These are phyloP conservation scores for Trematocara marginatum DNA, from an alignment of 2,113 vertebrate species.

Conservation along the genomic window DNA sequence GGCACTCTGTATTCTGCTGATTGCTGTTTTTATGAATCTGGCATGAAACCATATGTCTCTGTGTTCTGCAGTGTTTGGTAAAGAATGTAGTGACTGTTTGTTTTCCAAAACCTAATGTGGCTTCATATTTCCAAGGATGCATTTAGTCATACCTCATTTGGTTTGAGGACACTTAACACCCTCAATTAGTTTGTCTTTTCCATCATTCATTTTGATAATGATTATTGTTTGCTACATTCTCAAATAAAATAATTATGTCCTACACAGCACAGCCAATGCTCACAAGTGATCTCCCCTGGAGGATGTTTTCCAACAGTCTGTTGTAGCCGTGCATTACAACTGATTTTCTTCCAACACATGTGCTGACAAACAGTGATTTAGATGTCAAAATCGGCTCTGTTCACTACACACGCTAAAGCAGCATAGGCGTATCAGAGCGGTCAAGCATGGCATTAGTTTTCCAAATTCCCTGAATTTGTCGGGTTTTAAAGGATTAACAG, in stretches of 20 bases:
- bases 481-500: conserved; percentile 67
- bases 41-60: conserved; percentile 19
- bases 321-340: not conserved
- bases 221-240: conserved; percentile 37
- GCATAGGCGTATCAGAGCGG: conserved; percentile 29
- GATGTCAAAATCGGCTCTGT: conserved; percentile 24
- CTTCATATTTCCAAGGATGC: conserved; percentile 53
- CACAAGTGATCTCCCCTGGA: not conserved
- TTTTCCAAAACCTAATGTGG: conserved; percentile 22
- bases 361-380: conserved; percentile 27
- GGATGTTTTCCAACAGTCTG: not conserved
- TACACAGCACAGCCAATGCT: not conserved
- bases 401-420: conserved; percentile 1
- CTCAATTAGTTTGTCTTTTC: conserved; percentile 59
- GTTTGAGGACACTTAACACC: conserved; percentile 54
- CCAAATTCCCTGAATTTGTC: conserved; percentile 61
- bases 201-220: conserved; percentile 57
- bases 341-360: not conserved
- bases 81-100: conserved; percentile 18
- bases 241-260: conserved; percentile 43
- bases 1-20: conserved; percentile 29
- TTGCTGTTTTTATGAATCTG: conserved; percentile 53
- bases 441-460: conserved; percentile 56
- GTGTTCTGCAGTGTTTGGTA: not conserved
- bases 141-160: conserved; percentile 69